Percentiles rank a stretch among this genome's conserved stretches.
These are phyloP conservation scores for Plestiodon gilberti DNA, from an alignment of 2,113 vertebrate genomes.

Conservation along the genomic window DNA sequence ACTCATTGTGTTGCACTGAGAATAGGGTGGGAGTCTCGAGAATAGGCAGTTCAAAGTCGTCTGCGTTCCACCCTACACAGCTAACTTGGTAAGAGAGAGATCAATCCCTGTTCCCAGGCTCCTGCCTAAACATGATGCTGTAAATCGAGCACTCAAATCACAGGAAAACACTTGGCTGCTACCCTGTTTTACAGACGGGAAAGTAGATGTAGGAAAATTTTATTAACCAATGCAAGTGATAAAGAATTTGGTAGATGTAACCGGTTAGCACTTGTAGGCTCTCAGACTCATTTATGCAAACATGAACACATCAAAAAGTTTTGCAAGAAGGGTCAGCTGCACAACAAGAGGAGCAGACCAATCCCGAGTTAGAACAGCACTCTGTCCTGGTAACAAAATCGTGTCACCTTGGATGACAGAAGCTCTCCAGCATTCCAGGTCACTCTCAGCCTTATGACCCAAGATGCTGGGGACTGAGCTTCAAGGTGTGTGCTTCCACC, in stretches of 20 bases:
- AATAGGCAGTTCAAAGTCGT: background rate
- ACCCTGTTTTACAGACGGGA: background rate
- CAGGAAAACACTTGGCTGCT: background rate
- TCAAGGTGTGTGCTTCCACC: background rate
- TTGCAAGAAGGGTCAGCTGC: too few relatives aligned
- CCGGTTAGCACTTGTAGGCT: background rate
- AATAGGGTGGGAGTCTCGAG: background rate
- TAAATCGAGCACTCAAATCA: background rate
- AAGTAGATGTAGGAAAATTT: too few relatives aligned
- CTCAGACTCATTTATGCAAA: background rate
- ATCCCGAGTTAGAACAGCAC: background rate
- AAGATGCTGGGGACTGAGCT: background rate
- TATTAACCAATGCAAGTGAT: too few relatives aligned
- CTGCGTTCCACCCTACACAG: background rate
- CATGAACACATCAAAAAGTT: background rate
- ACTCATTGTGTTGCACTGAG: background rate
- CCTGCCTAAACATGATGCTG: background rate
- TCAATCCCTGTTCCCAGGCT: too few relatives aligned
- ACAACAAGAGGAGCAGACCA: background rate
- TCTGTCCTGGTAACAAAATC: background rate
- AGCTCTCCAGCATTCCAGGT: background rate
- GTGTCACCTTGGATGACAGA: background rate
- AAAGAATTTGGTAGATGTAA: background rate
- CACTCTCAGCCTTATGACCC: background rate
- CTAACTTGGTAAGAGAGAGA: background rate